phyloP scores from a whole-genome alignment of 2,888 invertebrate genomes.

The Meiosimyza decipiens region DNA sequence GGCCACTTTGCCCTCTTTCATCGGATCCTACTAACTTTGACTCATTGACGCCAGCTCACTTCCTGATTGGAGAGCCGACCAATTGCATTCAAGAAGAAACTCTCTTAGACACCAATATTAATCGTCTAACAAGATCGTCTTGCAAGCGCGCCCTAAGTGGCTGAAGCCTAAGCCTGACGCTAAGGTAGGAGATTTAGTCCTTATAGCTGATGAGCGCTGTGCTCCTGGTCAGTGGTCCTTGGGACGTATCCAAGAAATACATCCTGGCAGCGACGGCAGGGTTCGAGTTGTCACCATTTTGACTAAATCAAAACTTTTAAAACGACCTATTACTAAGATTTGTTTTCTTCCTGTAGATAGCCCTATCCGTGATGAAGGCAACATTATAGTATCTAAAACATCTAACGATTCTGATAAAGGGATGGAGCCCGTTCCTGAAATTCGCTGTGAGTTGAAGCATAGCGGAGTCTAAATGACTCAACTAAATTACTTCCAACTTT shows the following conservation, averaged over 20 bases:
- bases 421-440: neutral
- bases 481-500: slow-evolving; percentile 37
- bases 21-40: slow-evolving; percentile 29
- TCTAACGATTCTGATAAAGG: neutral
- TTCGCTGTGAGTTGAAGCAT: slow-evolving; percentile 36
- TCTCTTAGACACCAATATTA: slow-evolving; percentile 25
- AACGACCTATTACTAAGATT: slow-evolving; percentile 37
- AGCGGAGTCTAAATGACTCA: slow-evolving; percentile 23
- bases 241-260: slow-evolving; percentile 29
- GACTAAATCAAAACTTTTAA: slow-evolving; percentile 26
- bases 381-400: neutral
- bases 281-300: slow-evolving; percentile 35
- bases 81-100: slow-evolving; percentile 33
- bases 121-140: slow-evolving; percentile 28
- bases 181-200: slow-evolving; percentile 35
- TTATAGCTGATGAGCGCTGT: slow-evolving; percentile 24
- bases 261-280: slow-evolving; percentile 34
- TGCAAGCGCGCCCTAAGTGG: slow-evolving; percentile 39
- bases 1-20: slow-evolving; percentile 29
- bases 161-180: slow-evolving; percentile 25
- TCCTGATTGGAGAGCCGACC: slow-evolving; percentile 25
- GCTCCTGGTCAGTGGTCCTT: slow-evolving; percentile 35
- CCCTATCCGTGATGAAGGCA: no score
- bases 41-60: no score
- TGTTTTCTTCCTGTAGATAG: slow-evolving; percentile 30